Base-by-base conservation (phyloP, 2,888 invertebrate species). In the Callosobruchus maculatus region DNA sequence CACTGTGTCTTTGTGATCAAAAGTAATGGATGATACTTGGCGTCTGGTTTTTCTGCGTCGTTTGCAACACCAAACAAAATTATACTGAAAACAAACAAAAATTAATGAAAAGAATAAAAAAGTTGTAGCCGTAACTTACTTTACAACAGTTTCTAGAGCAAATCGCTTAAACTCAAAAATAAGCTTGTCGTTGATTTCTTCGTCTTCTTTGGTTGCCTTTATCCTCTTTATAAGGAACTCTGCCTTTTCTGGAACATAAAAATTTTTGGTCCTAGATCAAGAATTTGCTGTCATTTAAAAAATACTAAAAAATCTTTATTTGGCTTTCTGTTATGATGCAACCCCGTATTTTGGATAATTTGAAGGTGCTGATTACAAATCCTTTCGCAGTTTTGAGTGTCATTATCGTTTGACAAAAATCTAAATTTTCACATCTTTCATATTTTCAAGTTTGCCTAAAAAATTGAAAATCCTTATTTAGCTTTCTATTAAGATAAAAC, bases 1-100 rank as follows among this genome's bases (percentile, higher is more conserved):
- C 88, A 86, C 71, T 88, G 88, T 0, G 84, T 82, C 76, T 78
- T 82, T 2, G 88, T 87, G 86, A 89, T 84, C 31, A 87, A 76
- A 4, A 89, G 89, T n/a, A 88, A 88, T 26, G 88, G 88, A 13
- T 88, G 87, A 75, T 85, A 80, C 71, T 83, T 82, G 22, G 78
- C 84, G 76, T 88, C 87, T 7, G 87, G 79, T 70, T 78, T 77
- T 75, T 86, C 84, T n/a, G 77, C 73, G 69, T 83, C 79, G 9
- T 76, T 74, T 0, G 78, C 73, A n/a, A 84, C 74, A 76, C 81
- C 80, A 22, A 79, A 75, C 22, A 85, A 71, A 70, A 85, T 81
- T 67, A 83, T 79, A 66, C 85, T 85, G 72, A 72, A 78, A 78
- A 31, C 68, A 49, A 71, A 71, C 73, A 74, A 21, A n/a, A 18